Base-by-base conservation (phyloP, 2,797 vertebrate species). In the Etheostoma perlongum region DNA sequence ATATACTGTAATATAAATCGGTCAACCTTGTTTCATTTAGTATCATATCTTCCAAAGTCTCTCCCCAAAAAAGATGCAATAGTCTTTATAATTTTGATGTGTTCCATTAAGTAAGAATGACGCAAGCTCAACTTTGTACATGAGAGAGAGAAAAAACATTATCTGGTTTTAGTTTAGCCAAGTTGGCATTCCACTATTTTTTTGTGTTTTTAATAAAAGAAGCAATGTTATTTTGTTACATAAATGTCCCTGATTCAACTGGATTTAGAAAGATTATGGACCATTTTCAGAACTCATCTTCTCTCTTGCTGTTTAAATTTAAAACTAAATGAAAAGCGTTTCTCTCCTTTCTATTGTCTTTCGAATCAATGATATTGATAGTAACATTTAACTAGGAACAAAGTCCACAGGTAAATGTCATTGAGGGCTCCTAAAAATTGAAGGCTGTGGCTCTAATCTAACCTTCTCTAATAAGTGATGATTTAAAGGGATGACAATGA, bases 381-480 rank as follows among this genome's bases (percentile, higher is more conserved):
- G 68, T 84, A 85, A 88, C 90, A 92, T 91, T 92, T 90, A 75
- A 84, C 76, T 79, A 67, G 83, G 74, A 84, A 82, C 65, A 82
- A 75, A 88, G 81, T 81, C 79, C 54, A 72, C 58, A 75, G 67
- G 76, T 84, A 89, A 92, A 95, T 88, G 79, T 78, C 88, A 88
- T 23, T 44, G 69, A 81, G 33, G 49, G 65, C 63, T 82, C 77
- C 76, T 79, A 63, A 62, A 72, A 84, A 74, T n/a, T 63, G 46
- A 82, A 88, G 63, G 74, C 76, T 33, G 27, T 63, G 48, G 53
- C 65, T 69, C 63, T 76, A 63, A 76, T 66, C 55, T 74, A 89
- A 83, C 80, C 81, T 78, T 74, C 59, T 79, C 74, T 76, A 77
- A 84, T 85, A 81, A 80, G 71, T 63, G 77, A 89, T 86, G 83